These are phyloP conservation scores for Eptatretus atami DNA, from an alignment of 2,797 vertebrate genomes.

Conservation along the genomic window DNA sequence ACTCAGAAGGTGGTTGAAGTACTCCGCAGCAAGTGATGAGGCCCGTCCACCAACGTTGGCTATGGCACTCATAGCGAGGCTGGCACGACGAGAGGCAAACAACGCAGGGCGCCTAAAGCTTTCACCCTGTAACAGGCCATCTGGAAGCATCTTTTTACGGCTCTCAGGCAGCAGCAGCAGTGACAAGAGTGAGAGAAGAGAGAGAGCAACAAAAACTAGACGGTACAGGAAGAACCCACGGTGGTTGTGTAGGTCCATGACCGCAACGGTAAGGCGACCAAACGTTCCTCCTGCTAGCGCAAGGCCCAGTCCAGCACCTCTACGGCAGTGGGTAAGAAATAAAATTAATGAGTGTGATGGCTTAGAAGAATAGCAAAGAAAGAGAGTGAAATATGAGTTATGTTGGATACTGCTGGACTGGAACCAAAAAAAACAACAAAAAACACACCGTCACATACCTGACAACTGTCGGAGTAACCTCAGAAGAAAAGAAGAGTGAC, in stretches of 20 bases:
- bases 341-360: not conserved
- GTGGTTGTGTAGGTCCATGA: constrained; percentile 46
- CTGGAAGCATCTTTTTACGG: constrained; percentile 47
- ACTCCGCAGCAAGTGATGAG: no score
- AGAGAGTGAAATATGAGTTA: not conserved
- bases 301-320: constrained; percentile 28
- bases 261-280: constrained; percentile 37
- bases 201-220: constrained; percentile 31
- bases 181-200: constrained; percentile 42
- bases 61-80: constrained; percentile 7
- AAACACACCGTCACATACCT: constrained; percentile 16
- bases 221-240: constrained; percentile 58
- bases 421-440: not conserved
- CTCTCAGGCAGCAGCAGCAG: constrained; percentile 52
- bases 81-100: constrained; percentile 8
- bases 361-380: not conserved
- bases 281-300: constrained; percentile 36
- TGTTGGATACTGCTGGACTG: not conserved
- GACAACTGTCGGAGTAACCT: constrained; percentile 44
- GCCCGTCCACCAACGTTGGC: constrained; percentile 17
- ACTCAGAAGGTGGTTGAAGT: no score
- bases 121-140: constrained; percentile 39
- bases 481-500: constrained; percentile 40
- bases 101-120: constrained; percentile 40
- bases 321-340: constrained; percentile 9